phyloP scores from a whole-genome alignment of 2,888 invertebrate species.

The Philereme transversata region DNA sequence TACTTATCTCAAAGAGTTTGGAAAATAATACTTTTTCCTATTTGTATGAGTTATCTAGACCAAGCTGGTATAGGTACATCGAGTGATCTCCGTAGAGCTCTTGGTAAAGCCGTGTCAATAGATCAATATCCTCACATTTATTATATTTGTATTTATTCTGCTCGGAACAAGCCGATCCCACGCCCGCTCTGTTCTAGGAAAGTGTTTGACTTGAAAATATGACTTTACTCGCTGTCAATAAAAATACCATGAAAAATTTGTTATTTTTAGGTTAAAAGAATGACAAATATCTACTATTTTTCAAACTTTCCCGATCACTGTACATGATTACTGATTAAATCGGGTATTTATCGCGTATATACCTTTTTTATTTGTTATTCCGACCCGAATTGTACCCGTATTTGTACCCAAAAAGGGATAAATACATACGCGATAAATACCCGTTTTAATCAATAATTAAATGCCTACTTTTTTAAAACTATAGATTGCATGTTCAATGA shows the following conservation, averaged over 20 bases:
- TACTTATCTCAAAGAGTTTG: no score
- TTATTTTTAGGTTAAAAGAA: not conserved
- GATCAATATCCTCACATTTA: slow-evolving; percentile 56
- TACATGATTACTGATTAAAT: no score
- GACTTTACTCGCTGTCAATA: slow-evolving; percentile 6
- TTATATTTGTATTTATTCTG: slow-evolving; percentile 68
- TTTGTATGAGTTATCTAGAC: no score
- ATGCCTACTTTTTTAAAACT: slow-evolving; percentile 45
- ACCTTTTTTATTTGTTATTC: no score
- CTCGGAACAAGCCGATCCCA: slow-evolving; percentile 58
- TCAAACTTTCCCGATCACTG: no score
- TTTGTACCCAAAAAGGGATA: no score
- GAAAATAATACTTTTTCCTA: no score
- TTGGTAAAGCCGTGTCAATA: slow-evolving; percentile 55
- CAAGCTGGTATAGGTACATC: not conserved
- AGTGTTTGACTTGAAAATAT: slow-evolving; percentile 48
- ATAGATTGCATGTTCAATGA: no score
- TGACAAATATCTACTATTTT: slow-evolving; percentile 45
- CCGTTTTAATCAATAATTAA: no score
- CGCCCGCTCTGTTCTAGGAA: slow-evolving; percentile 56
- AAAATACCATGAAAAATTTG: slow-evolving; percentile 40
- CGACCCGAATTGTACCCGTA: no score
- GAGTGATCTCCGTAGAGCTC: slow-evolving; percentile 15
- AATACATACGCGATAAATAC: no score
- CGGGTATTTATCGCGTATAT: no score